Evolutionary conservation across 2,888 invertebrate genomes (phyloP).

Genomic region (Nephrocerus scutellatus): DNA sequence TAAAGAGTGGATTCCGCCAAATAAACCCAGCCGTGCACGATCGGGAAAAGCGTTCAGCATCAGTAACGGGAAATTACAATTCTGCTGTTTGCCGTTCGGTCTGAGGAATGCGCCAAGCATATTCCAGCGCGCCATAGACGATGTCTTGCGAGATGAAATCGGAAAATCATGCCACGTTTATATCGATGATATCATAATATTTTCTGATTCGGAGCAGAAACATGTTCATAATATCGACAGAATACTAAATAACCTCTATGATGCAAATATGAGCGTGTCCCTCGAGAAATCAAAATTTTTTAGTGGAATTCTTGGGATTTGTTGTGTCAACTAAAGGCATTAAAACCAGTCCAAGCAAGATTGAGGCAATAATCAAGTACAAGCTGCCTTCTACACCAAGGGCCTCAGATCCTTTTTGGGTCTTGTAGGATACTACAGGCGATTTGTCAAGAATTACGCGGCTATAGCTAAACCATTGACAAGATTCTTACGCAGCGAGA

Average conservation of each 20-base stretch:
- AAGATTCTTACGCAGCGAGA: constrained; percentile 16
- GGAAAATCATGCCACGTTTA: constrained; percentile 6
- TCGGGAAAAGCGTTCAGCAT: too few species aligned
- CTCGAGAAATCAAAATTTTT: constrained; percentile 25
- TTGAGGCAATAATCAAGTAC: constrained; percentile 11
- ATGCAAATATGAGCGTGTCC: constrained; percentile 13
- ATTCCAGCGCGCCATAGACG: too few species aligned
- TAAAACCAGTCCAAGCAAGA: constrained; percentile 11
- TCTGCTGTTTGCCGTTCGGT: too few species aligned
- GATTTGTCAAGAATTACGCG: constrained; percentile 18
- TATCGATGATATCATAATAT: too few species aligned
- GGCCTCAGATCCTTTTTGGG: constrained; percentile 11
- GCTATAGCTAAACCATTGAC: constrained; percentile 17
- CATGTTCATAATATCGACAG: constrained; percentile 10
- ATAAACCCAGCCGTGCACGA: too few species aligned
- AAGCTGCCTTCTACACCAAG: constrained; percentile 6
- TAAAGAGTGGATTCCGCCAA: constrained; percentile 6
- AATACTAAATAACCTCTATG: constrained; percentile 10
- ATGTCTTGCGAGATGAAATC: constrained; percentile 3
- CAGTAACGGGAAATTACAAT: too few species aligned
- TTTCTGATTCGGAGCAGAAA: constrained; percentile 5
- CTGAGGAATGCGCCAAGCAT: too few species aligned
- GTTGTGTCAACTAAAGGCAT: constrained; percentile 24
- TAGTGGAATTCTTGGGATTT: constrained; percentile 34
- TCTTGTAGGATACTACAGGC: constrained; percentile 13